Evolutionary conservation across 2,797 vertebrate genomes (phyloP), one percentile per base, ranked within the genome.

Genomic region (Lacerta agilis): DNA sequence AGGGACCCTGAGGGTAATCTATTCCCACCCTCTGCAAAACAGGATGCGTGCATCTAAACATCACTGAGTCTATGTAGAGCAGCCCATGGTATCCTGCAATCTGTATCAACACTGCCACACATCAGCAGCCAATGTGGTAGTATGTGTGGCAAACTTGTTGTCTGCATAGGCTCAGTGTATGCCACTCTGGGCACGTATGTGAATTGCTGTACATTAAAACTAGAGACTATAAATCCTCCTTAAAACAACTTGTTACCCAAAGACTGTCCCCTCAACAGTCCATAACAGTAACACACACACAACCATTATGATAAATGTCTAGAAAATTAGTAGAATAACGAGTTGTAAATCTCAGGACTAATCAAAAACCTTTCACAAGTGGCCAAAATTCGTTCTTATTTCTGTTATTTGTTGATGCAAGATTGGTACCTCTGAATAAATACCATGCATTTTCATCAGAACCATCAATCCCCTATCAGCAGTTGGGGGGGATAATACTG

Each of bases 1-100:
- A 55, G 49, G 49, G 49, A 55, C 3, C 49, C 49, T 15, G 49
- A 15, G 49, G 13, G 13, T 55, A 55, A 55, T 55, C 13, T 55
- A 55, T 13, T 55, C 3, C 49, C 49, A 55, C 49, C 49, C 49
- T 55, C 49, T 55, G 49, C 49, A 55, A 55, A 55, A 49, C 15
- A n/a, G 29, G n/a, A 18, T 69, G 41, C 69, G 61, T 89, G 61
- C 18, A 90, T 88, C 76, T 92, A 91, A 91, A 82, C 79, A 7
- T 38, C 58, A 41, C 10, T 27, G 36, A 66, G 9, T 38, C 11
- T 5, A 66, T 27, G 61, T 18, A 41, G 10, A 64, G 38, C 5
- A 41, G 5, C 5, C 20, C 13, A 66, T 25, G 58, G 10, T 38
- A 25, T 80, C 58, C 41, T 66, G 1, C 15, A 25, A 67, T 17